Evolutionary conservation across 30 jellyfish, hydroid and myxozoan species (phyloP).

Genomic region (Turritopsis rubra): DNA sequence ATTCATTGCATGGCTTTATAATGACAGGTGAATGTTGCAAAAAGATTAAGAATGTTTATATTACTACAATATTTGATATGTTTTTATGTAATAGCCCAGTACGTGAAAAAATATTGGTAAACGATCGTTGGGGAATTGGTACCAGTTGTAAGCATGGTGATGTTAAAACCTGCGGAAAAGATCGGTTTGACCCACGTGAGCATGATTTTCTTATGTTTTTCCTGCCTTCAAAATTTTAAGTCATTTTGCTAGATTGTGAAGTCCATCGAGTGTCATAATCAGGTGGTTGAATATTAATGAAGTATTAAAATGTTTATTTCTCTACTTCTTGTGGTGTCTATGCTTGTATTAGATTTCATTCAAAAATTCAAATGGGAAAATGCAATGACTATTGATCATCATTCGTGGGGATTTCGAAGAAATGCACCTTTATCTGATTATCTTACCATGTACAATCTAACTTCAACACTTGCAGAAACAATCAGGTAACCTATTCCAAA

Average conservation of each 20-base stretch:
- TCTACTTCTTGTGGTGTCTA: no score
- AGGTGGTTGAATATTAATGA: no score
- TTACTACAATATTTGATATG: neutral
- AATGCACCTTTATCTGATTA: conserved; percentile 29
- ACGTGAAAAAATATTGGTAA: conserved; percentile 58
- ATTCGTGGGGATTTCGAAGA: conserved; percentile 49
- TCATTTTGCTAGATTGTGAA: no score
- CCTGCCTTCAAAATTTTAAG: no score
- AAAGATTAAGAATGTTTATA: neutral
- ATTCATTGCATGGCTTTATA: conserved; percentile 48
- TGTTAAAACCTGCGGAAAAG: conserved; percentile 62
- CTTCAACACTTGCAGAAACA: conserved; percentile 31
- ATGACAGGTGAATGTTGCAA: conserved; percentile 40
- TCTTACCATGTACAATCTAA: conserved; percentile 23
- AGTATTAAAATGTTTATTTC: no score
- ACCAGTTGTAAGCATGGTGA: conserved; percentile 85
- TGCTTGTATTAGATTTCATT: neutral
- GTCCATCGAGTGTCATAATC: no score
- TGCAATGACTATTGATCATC: conserved; percentile 6
- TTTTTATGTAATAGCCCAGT: conserved; percentile 92
- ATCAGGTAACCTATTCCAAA: conserved; percentile 11
- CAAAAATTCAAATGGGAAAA: neutral
- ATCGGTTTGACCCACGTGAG: conserved; percentile 67
- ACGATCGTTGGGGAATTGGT: conserved; percentile 89
- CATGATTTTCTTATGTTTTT: no score